phyloP scores from a whole-genome alignment of 2,888 invertebrate species.

The Pandemis cinnamomeana region DNA sequence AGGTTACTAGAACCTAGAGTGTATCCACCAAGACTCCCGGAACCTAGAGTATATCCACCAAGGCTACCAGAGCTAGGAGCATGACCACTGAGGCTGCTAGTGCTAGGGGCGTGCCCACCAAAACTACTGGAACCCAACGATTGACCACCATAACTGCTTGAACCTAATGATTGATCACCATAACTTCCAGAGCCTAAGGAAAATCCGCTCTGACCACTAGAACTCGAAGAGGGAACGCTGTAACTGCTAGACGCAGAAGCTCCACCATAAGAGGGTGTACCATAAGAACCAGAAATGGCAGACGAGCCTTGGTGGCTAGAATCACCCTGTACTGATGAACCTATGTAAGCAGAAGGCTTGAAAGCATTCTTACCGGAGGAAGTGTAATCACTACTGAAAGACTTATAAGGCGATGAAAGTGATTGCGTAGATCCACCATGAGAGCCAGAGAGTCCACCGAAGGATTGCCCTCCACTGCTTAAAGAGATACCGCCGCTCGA shows the following conservation, averaged over 20 bases:
- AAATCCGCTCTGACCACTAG: constrained; percentile 44
- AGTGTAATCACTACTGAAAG: constrained; percentile 59
- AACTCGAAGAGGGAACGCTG: constrained; percentile 41
- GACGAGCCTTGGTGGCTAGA: constrained; percentile 65
- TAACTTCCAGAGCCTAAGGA: constrained; percentile 26
- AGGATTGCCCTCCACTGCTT: constrained; percentile 42
- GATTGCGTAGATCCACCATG: constrained; percentile 48
- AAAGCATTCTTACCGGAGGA: constrained; percentile 69
- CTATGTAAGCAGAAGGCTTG: constrained; percentile 78
- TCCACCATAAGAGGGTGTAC: constrained; percentile 61
- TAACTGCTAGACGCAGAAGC: constrained; percentile 52
- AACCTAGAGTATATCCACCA: constrained; percentile 28
- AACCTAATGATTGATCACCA: constrained; percentile 35
- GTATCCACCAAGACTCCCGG: constrained; percentile 49
- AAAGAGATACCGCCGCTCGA: constrained; percentile 27
- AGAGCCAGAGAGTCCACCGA: constrained; percentile 28
- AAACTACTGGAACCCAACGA: constrained; percentile 25
- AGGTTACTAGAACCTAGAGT: constrained; percentile 22
- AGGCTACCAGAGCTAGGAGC: constrained; percentile 20
- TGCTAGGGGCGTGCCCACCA: constrained; percentile 26
- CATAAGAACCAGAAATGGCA: constrained; percentile 62
- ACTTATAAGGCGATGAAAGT: constrained; percentile 58
- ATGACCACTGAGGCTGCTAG: constrained; percentile 49
- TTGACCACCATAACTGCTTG: constrained; percentile 51
- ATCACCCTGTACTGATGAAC: constrained; percentile 70